Base-by-base conservation (phyloP, 2,113 vertebrate genomes). In the Eudorcas thomsonii region DNA sequence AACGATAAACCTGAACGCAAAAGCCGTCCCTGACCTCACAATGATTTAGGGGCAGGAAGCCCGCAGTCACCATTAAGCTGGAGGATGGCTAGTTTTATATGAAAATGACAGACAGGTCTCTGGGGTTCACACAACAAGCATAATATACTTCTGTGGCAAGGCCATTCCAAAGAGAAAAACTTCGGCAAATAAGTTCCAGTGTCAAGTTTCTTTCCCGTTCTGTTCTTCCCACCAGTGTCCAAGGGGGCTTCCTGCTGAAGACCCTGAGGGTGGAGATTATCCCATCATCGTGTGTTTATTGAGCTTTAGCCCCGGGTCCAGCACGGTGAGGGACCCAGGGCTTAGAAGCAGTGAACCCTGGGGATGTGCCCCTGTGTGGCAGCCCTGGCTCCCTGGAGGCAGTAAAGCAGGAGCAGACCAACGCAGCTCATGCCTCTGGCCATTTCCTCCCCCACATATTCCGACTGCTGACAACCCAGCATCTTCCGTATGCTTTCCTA, bases 401-500 rank as follows among this genome's bases (percentile, higher is more conserved):
- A 16, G 1, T 0, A 7, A 28, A 55, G 26, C 48, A 0, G 36
- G 43, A 52, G 6, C 25, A n/a, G 12, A 3, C 7, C 23, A 28
- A 1, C 26, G 9, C 3, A 1, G 4, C 1, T 10, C n/a, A 7
- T 2, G 0, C 9, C 30, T 25, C 0, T 12, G 28, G 36, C 48
- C 26, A 1, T 7, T 3, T 2, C n/a, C 1, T 7, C 7, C 48
- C 26, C 10, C 2, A 12, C 2, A 0, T 2, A 0, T 6, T 12
- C 13, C 4, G 16, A 50, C 23, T 3, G 30, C 36, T 25, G 9
- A 0, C 33, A 19, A 5, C 62, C n/a, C 7, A 1, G 21, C 2
- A 0, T 3, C 10, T 7, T 48, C 80, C 2, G 0, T 0, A 2
- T 2, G 30, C 2, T 0, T 17, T 11, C 11, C 82, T 6, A 10